Evolutionary conservation across 2,888 invertebrate species (phyloP), one percentile per base, ranked within the genome.

Genomic region (Agrotis ipsilon): DNA sequence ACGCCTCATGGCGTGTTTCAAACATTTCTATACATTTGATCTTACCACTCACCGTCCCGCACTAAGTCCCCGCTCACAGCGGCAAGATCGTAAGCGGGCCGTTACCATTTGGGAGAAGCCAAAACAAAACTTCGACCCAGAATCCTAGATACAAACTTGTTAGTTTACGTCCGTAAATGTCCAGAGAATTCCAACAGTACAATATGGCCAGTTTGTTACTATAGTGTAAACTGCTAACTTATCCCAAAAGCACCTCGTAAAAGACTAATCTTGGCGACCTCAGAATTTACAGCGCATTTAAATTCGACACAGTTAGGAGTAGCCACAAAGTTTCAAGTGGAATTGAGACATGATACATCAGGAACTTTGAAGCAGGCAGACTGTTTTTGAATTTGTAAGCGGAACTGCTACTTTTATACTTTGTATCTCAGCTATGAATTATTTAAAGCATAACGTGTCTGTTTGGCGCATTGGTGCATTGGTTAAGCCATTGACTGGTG

Each of bases 241-340:
- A 2, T 24, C 14, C 11, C 11, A n/a, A 13, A 27, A 62, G n/a
- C 13, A 48, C n/a, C 32, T 62, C 62, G 32, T 74, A 52, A 54
- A 67, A 61, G 7, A 2, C 32, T 43, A 43, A 27, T 49, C 32
- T 14, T 4, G n/a, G 14, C 1, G 6, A 19, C 32, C 14, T 5
- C 4, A 62, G 24, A 75, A 52, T 62, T 67, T 52, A 67, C 48
- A 67, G 7, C 46, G 11, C 13, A 45, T 67, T 58, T 21, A 14
- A 43, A 19, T 74, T 62, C n/a, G 7, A 58, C 57, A 21, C 39
- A 39, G 19, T 48, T 9, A 46, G 3, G 18, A 14, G n/a, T 14
- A 13, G 19, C 32, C 16, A 32, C 19, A 32, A 52, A 16, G 21
- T 74, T 72, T 43, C 3, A 3, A 18, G 21, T 32, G 14, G 3